phyloP scores from a whole-genome alignment of 2,797 vertebrate genomes.

The Sebastes hopkinsi region DNA sequence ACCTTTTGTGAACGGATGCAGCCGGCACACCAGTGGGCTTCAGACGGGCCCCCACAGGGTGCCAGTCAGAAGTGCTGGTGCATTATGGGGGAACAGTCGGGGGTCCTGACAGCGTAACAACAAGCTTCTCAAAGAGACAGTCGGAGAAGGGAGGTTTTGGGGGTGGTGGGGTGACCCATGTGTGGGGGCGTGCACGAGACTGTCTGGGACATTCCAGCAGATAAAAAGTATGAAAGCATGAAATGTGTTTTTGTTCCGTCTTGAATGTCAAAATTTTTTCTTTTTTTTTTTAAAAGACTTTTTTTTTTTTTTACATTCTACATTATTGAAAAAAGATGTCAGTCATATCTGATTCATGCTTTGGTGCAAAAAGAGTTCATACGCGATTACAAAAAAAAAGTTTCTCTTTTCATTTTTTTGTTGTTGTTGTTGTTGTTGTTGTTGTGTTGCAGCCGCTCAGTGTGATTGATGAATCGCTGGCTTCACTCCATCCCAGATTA shows the following conservation, averaged over 20 bases:
- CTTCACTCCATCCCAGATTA: conserved; percentile 65
- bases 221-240: not conserved
- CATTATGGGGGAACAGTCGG: conserved; percentile 58
- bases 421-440: conserved; percentile 10
- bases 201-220: conserved; percentile 48
- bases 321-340: not conserved
- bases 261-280: not conserved
- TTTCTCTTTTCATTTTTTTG: conserved; percentile 7
- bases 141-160: not conserved
- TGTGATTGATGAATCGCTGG: conserved; percentile 60
- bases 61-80: conserved; percentile 37
- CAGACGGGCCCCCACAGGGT: conserved; percentile 28
- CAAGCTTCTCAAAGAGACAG: conserved; percentile 40
- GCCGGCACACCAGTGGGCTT: conserved; percentile 3
- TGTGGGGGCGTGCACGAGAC: not conserved
- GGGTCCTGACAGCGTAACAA: conserved; percentile 51
- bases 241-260: not conserved
- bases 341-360: conserved; percentile 12
- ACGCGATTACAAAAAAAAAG: not conserved
- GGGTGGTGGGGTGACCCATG: not conserved
- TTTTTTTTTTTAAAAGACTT: not conserved
- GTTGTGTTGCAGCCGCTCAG: conserved; percentile 24
- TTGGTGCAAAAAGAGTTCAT: not conserved
- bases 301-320: not conserved
- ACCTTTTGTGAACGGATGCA: conserved; percentile 12